Conservation (phyloP, 2,113 vertebrate genomes). For the Isichthys henryi region DNA sequence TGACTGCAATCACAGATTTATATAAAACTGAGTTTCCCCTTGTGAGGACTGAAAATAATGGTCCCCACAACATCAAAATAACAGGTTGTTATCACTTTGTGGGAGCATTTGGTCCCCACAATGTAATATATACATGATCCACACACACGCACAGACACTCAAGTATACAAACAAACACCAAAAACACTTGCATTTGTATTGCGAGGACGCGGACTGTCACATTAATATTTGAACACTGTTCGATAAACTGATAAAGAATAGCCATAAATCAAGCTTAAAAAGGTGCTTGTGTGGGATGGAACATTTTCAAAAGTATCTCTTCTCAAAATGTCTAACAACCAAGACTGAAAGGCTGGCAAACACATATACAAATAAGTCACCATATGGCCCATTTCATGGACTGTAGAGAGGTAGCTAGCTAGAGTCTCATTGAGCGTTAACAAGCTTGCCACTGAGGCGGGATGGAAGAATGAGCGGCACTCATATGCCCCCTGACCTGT, state of each 20-base stretch:
- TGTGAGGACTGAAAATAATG: too few relatives aligned
- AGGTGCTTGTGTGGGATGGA: neutral
- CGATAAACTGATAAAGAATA: neutral
- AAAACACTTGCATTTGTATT: neutral
- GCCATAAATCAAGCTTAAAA: neutral
- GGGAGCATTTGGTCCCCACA: too few relatives aligned
- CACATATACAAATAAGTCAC: neutral
- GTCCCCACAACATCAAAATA: too few relatives aligned
- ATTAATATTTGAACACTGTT: neutral
- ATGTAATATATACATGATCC: neutral
- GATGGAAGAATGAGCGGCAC: neutral
- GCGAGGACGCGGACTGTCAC: neutral
- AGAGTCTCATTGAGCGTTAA: neutral
- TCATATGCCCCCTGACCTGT: constrained; percentile 22
- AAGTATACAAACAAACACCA: neutral
- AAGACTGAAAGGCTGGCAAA: neutral
- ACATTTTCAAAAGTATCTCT: neutral
- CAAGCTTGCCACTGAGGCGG: neutral
- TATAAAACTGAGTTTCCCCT: too few relatives aligned
- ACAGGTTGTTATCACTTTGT: too few relatives aligned
- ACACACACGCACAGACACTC: neutral
- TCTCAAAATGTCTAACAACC: neutral
- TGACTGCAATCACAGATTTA: too few relatives aligned
- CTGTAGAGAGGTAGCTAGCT: neutral
- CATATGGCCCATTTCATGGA: neutral